Evolutionary conservation across 2,797 vertebrate genomes (phyloP), one percentile per base, ranked within the genome.

Genomic region (Chelon labrosus): DNA sequence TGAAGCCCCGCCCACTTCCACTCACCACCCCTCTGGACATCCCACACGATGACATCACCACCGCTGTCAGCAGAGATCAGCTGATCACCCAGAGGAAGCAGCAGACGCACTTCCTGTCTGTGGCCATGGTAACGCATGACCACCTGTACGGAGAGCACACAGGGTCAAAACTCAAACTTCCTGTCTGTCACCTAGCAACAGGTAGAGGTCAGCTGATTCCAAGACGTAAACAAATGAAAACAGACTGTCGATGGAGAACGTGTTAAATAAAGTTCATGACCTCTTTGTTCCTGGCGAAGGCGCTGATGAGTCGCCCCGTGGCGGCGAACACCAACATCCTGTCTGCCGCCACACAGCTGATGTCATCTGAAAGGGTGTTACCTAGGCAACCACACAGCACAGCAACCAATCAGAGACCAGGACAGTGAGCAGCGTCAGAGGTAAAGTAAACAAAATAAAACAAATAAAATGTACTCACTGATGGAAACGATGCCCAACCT

Each of bases 271-370:
- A 3, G 31, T 41, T 14, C 4, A 16, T 2, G 2, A 51, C 49
- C 96, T 98, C 97, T 92, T 96, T 98, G 89, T 96, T 99, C 73
- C 95, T 94, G 60, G 98, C 97, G 81, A 98, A 95, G 73, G 98
- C 96, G 70, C 92, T 93, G 68, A 99, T 90, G 52, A 93, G 27
- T 51, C 86, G 94, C 10, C 96, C 94, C 0, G 94, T 88, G 0
- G 96, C 95, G 3, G 95, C 96, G 77, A 97, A 99, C 47, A 97
- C 95, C 85, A 99, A 80, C 96, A 96, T 97, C 79, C 95, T 92
- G 89, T 99, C 97, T 10, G 96, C 97, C 19, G 96, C 96, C 90
- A 99, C 69, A 75, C 94, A 97, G 5, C 90, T 89, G 85, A 99
- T 97, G 80, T 98, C 96, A 72, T 96, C 94, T 13, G 95, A 85